Conservation (phyloP, 2,888 invertebrate species). For the Archips xylosteana region DNA sequence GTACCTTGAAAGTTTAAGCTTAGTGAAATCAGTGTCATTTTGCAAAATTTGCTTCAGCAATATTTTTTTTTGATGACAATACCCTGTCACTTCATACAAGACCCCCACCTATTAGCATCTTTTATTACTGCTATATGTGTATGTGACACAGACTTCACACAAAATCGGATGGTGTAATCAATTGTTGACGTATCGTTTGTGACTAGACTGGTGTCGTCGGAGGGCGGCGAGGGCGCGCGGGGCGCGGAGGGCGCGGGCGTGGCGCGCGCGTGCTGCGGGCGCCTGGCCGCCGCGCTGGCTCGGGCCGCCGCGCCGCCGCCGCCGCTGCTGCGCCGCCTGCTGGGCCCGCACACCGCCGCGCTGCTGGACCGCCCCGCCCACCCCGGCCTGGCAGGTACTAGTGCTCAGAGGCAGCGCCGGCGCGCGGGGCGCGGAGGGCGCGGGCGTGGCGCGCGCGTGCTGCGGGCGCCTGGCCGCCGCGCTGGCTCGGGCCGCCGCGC, state of each 20-base stretch:
- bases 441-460: slow-evolving; percentile 55
- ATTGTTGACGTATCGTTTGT: slow-evolving; percentile 25
- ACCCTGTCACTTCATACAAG: too few species aligned
- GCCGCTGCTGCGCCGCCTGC: slow-evolving; percentile 61
- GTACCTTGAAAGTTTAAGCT: too few species aligned
- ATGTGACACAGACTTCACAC: neutral
- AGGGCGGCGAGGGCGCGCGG: slow-evolving; percentile 52
- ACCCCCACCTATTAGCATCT: too few species aligned
- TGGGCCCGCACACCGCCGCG: slow-evolving; percentile 53
- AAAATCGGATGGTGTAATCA: neutral
- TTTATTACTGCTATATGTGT: too few species aligned
- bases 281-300: slow-evolving; percentile 58
- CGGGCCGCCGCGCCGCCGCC: slow-evolving; percentile 49
- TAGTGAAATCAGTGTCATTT: too few species aligned
- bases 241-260: slow-evolving; percentile 56
- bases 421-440: slow-evolving; percentile 61
- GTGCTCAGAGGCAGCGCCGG: slow-evolving; percentile 33
- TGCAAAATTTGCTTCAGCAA: too few species aligned
- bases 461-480: slow-evolving; percentile 61
- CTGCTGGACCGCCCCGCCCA: slow-evolving; percentile 39
- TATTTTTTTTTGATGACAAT: too few species aligned
- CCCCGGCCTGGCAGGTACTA: slow-evolving; percentile 38
- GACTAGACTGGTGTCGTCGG: slow-evolving; percentile 43
- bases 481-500: slow-evolving; percentile 47
- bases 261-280: slow-evolving; percentile 60